A percentile compares a stretch with the other conserved stretches of the same genome.
Evolutionary conservation across 2,888 invertebrate genomes (phyloP).

Genomic region (Drosophila birchii): DNA sequence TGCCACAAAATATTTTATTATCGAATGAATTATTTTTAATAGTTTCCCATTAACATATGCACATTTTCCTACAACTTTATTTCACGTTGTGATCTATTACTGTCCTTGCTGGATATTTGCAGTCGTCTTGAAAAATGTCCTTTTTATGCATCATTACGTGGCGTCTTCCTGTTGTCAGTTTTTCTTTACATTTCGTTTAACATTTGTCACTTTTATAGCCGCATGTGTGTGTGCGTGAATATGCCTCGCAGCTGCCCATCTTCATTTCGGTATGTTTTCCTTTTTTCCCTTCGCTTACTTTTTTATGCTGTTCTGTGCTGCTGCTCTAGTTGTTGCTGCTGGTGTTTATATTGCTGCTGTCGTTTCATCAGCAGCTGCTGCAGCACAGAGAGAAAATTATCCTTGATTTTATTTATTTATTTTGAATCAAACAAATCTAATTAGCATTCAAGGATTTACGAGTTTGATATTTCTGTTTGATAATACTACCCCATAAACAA

Average conservation of each 20-base stretch:
- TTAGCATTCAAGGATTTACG: neutral
- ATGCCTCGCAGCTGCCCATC: conserved; percentile 77
- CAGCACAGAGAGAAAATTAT: conserved; percentile 18
- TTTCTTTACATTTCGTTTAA: conserved; percentile 80
- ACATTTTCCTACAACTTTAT: neutral
- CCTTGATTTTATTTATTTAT: neutral
- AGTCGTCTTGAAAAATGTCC: conserved; percentile 76
- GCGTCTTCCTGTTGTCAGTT: conserved; percentile 79
- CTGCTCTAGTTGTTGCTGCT: conserved; percentile 47
- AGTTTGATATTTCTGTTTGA: neutral
- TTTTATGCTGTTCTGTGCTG: conserved; percentile 28
- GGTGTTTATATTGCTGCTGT: conserved; percentile 65
- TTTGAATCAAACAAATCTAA: neutral
- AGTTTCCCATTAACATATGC: neutral
- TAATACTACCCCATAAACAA: neutral
- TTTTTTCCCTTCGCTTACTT: conserved; percentile 22
- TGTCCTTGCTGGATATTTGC: conserved; percentile 47
- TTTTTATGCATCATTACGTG: conserved; percentile 80
- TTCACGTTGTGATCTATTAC: conserved; percentile 25
- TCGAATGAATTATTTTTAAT: neutral
- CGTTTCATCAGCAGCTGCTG: conserved; percentile 78
- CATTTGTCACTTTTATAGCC: conserved; percentile 81
- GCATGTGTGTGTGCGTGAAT: conserved; percentile 49
- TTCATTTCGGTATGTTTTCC: conserved; percentile 63
- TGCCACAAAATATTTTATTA: too few relatives aligned